Evolutionary conservation across 1,140 invertebrate genomes (phyloP), one percentile per base, ranked within the genome.

Genomic region (Lepidotrigona ventralis): DNA sequence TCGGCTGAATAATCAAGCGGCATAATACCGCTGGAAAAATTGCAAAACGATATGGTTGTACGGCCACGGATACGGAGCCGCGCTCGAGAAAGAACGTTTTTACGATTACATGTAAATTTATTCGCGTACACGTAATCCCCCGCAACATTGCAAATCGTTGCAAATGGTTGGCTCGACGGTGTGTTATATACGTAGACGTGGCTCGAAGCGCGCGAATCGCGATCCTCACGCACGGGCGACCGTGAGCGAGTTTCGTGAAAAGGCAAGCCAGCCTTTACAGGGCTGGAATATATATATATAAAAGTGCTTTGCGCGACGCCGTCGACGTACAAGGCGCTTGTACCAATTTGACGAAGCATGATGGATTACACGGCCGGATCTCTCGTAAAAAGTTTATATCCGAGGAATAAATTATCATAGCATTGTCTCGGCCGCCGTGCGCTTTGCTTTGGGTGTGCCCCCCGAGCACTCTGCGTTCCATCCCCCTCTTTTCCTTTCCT

Each of bases 321-420:
- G 64, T 54, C 69, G 81, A 63, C 71, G 54, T 73, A 78, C 85
- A 68, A 89, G 76, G 85, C 80, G 88, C 91, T 91, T 91, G 91
- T 92, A 90, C 84, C 90, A 91, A 90, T 92, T 92, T 90, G 91
- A 91, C 86, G 89, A 91, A 91, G 88, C 91, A 91, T 91, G 91
- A 92, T 91, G 88, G 91, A 92, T 91, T 91, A 90, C 89, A 91
- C 73, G 79, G 64, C 2, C 72, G 86, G 71, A 71, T 75, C 78
- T 75, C 78, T 79, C 81, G 86, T 79, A 90, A 91, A 90, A 91
- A 92, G 88, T 87, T 91, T 81, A 86, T 88, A 88, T 89, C 86
- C 85, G 81, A 54, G 81, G 90, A 92, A 92, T 91, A 91, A 92
- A 92, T 92, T 92, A 92, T 88, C 90, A 91, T 91, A 90, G 72